A percentile compares a stretch with the other conserved stretches of the same genome.
These are phyloP conservation scores for Alauda arvensis DNA, from an alignment of 2,797 vertebrate genomes.

Conservation along the genomic window DNA sequence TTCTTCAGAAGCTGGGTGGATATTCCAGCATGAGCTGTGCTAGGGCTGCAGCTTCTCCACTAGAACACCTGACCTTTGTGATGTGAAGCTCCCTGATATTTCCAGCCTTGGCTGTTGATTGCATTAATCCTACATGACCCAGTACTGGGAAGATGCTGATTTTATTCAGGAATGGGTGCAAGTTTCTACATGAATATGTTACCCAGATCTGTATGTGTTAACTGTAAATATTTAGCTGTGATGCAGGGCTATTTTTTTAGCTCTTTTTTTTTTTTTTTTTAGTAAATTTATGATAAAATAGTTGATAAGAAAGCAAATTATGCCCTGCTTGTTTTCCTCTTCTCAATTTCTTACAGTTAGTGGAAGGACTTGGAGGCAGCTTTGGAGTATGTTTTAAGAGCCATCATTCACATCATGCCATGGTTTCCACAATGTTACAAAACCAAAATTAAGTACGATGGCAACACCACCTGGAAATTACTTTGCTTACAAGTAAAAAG, in stretches of 20 bases:
- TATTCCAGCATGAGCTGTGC: background rate
- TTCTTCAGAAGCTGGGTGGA: background rate
- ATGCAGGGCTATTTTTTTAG: background rate
- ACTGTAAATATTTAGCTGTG: background rate
- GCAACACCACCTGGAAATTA: background rate
- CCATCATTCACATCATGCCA: background rate
- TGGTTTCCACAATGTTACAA: background rate
- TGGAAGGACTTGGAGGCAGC: background rate
- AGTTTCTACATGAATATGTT: background rate
- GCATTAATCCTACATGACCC: background rate
- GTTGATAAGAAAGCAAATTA: background rate
- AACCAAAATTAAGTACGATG: constrained; percentile 12
- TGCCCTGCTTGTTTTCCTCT: background rate
- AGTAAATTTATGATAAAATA: background rate
- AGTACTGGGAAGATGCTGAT: background rate
- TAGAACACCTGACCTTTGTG: background rate
- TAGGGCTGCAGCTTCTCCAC: background rate
- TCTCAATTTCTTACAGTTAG: background rate
- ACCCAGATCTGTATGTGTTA: background rate
- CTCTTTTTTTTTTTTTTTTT: background rate
- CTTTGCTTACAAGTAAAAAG: background rate
- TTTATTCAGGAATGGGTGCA: background rate
- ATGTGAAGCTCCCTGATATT: background rate
- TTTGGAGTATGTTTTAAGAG: background rate
- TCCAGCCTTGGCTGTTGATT: background rate